These are phyloP conservation scores for Psilopsiagon aurifrons DNA, from an alignment of 2,113 vertebrate species.

Conservation along the genomic window DNA sequence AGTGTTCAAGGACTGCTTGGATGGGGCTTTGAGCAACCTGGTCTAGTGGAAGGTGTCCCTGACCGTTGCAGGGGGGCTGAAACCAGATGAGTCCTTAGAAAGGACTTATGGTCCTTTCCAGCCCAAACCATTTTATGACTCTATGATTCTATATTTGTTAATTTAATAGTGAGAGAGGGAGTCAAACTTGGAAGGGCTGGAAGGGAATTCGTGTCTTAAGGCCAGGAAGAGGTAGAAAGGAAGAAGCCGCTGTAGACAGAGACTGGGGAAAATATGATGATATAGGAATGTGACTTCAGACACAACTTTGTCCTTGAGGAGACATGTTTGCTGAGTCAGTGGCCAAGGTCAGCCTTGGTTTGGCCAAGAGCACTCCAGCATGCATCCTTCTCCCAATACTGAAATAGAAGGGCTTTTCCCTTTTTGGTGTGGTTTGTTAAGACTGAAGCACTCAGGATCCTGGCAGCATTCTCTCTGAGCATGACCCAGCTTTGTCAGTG, in stretches of 20 bases:
- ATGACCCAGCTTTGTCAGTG: background rate
- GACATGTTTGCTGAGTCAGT: background rate
- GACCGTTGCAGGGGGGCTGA: background rate
- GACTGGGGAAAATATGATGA: background rate
- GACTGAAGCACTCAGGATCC: background rate
- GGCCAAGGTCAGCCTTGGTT: background rate
- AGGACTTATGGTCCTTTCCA: background rate
- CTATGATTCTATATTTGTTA: background rate
- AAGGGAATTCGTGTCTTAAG: background rate
- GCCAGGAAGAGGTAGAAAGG: background rate
- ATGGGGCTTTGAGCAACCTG: background rate
- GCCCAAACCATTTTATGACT: background rate
- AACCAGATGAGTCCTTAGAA: background rate
- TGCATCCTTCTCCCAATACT: background rate
- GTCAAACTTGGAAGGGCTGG: background rate
- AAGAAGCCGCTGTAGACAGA: background rate
- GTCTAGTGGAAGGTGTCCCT: background rate
- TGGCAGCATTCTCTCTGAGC: background rate
- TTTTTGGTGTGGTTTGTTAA: background rate
- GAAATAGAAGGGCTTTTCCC: background rate
- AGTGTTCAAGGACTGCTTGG: background rate
- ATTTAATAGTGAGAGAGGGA: background rate
- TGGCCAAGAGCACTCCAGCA: background rate
- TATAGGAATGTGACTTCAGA: background rate
- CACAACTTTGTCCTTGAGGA: background rate